A percentile compares a stretch with the other conserved stretches of the same genome.
Conservation (phyloP, 2,888 invertebrate species). For the Cordylochernes scorpioides region DNA sequence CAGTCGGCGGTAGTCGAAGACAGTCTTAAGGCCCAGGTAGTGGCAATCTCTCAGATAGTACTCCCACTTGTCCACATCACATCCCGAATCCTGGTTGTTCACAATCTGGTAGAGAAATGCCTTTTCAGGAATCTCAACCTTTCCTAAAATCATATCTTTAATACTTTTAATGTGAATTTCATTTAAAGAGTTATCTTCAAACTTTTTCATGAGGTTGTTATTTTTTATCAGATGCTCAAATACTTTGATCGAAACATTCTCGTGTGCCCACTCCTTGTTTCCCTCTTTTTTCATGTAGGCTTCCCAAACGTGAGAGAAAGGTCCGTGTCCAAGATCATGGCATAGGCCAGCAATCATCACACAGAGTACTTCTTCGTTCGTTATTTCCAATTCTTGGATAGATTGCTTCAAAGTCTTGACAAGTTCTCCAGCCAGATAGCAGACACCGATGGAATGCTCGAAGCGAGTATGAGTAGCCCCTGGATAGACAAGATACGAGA, state of each 20-base stretch:
- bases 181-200: slow-evolving; percentile 18
- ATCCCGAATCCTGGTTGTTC: slow-evolving; percentile 30
- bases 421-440: slow-evolving; percentile 26
- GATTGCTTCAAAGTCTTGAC: no score
- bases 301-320: slow-evolving; percentile 39
- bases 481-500: slow-evolving; percentile 26
- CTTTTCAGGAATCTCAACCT: no score
- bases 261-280: no score
- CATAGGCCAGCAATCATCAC: slow-evolving; percentile 35
- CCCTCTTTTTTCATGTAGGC: slow-evolving; percentile 20
- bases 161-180: slow-evolving; percentile 24
- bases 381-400: slow-evolving; percentile 23
- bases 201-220: slow-evolving; percentile 19
- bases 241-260: slow-evolving; percentile 25
- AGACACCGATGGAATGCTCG: slow-evolving; percentile 34
- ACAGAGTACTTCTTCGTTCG: slow-evolving; percentile 27
- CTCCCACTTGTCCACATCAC: slow-evolving; percentile 41
- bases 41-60: slow-evolving; percentile 34
- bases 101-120: slow-evolving; percentile 27
- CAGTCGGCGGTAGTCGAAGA: slow-evolving; percentile 25
- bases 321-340: slow-evolving; percentile 41
- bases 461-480: slow-evolving; percentile 30
- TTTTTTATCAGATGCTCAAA: slow-evolving; percentile 24
- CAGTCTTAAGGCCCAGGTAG: slow-evolving; percentile 24
- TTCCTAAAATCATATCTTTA: slow-evolving; percentile 24